phyloP scores from a whole-genome alignment of 2,888 invertebrate genomes.

The Magallana nippona region DNA sequence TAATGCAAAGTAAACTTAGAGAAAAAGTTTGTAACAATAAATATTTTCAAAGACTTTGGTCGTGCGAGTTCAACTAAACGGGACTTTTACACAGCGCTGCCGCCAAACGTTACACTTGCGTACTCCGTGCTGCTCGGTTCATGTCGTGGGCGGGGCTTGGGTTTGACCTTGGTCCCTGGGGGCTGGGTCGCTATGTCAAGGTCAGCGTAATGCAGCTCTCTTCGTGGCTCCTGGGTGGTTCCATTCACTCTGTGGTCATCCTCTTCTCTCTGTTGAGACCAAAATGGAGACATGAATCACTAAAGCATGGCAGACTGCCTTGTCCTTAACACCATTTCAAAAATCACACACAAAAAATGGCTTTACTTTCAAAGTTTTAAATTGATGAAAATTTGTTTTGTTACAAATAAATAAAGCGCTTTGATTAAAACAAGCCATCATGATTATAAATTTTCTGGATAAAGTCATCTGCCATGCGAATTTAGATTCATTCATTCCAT shows the following conservation, averaged over 20 bases:
- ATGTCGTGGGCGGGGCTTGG: background rate
- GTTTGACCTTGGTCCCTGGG: constrained; percentile 29
- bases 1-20: too few species aligned
- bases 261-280: constrained; percentile 35
- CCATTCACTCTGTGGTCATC: background rate
- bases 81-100: background rate
- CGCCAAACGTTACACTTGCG: constrained; percentile 21
- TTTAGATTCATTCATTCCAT: constrained; percentile 29
- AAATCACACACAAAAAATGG: background rate
- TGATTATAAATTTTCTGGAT: background rate
- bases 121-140: constrained; percentile 3
- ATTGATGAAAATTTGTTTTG: background rate
- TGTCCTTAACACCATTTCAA: background rate
- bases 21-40: too few species aligned
- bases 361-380: background rate
- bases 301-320: constrained; percentile 34
- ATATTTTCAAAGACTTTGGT: constrained; percentile 3
- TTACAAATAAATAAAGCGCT: background rate
- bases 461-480: constrained; percentile 19
- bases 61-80: background rate
- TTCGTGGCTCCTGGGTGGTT: background rate
- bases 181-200: constrained; percentile 38
- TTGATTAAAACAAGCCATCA: background rate
- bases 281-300: constrained; percentile 20
- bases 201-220: constrained; percentile 42